These are phyloP conservation scores for Trichopria drosophilae DNA, from an alignment of 2,888 invertebrate species.

Conservation along the genomic window DNA sequence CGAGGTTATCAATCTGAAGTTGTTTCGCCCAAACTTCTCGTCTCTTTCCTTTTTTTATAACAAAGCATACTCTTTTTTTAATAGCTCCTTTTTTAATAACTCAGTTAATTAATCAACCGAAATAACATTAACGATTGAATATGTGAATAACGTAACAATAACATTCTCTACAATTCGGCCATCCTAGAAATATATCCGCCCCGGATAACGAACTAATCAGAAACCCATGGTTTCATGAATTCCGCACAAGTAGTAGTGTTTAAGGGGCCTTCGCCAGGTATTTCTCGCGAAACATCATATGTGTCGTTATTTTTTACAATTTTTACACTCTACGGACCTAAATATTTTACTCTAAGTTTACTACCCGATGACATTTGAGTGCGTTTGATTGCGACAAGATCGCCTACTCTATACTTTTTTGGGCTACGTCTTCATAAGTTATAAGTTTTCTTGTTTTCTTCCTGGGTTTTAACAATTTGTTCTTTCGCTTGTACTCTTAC, in stretches of 20 bases:
- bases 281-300: conserved; percentile 7
- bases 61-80: too few species aligned
- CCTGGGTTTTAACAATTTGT: conserved; percentile 13
- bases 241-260: conserved; percentile 12
- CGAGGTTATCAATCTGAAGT: too few species aligned
- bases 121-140: too few species aligned
- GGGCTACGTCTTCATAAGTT: conserved; percentile 10
- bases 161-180: too few species aligned
- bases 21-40: too few species aligned
- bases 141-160: too few species aligned
- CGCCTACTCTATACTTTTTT: conserved; percentile 6
- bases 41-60: too few species aligned
- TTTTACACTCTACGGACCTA: conserved; percentile 12
- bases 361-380: conserved; percentile 11
- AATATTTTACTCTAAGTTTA: conserved; percentile 12
- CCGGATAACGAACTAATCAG: too few species aligned
- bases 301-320: conserved; percentile 13
- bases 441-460: conserved; percentile 16
- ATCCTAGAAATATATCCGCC: too few species aligned
- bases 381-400: conserved; percentile 14
- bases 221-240: conserved; percentile 13
- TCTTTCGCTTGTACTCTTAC: too few species aligned
- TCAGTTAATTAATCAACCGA: too few species aligned
- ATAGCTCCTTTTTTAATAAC: too few species aligned
- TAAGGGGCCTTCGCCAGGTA: conserved; percentile 1